Conservation (phyloP, 2,888 invertebrate genomes). For the Sphaerophoria rueppellii region DNA sequence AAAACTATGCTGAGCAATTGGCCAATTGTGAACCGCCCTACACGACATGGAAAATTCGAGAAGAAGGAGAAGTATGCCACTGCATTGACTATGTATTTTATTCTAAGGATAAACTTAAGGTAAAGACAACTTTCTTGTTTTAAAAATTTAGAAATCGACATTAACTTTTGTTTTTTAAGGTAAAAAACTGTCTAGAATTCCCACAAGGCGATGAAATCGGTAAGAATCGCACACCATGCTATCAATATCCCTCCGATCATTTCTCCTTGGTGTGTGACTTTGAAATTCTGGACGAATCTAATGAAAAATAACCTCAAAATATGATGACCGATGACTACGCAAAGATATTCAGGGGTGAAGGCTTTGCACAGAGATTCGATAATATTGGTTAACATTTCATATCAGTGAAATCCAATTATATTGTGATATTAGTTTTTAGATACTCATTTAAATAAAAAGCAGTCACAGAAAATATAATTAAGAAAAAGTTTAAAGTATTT, state of each 20-base stretch:
- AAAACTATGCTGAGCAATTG: slow-evolving; percentile 75
- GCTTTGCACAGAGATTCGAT: slow-evolving; percentile 55
- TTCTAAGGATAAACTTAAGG: slow-evolving; percentile 84
- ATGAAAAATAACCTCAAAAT: slow-evolving; percentile 27
- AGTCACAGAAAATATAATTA: slow-evolving; percentile 31
- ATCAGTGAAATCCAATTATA: slow-evolving; percentile 64
- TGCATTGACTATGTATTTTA: slow-evolving; percentile 90
- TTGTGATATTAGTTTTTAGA: slow-evolving; percentile 82
- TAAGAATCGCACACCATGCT: slow-evolving; percentile 86
- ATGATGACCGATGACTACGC: not conserved
- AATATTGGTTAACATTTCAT: slow-evolving; percentile 54
- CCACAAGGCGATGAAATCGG: slow-evolving; percentile 87
- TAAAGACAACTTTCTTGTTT: slow-evolving; percentile 77
- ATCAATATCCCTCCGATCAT: slow-evolving; percentile 89
- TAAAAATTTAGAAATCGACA: not conserved
- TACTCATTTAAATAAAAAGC: slow-evolving; percentile 72
- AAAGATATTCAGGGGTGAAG: slow-evolving; percentile 39
- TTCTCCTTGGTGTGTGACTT: slow-evolving; percentile 88
- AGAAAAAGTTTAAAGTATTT: not conserved
- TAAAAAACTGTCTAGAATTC: slow-evolving; percentile 82
- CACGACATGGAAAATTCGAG: slow-evolving; percentile 90
- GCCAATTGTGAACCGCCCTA: slow-evolving; percentile 85
- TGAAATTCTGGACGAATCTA: slow-evolving; percentile 77
- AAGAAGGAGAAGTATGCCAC: slow-evolving; percentile 87
- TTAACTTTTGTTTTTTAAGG: slow-evolving; percentile 74